Percentiles rank a stretch among this genome's conserved stretches.
Evolutionary conservation across 2,113 vertebrate species (phyloP).

Genomic region (Syrrhaptes paradoxus): DNA sequence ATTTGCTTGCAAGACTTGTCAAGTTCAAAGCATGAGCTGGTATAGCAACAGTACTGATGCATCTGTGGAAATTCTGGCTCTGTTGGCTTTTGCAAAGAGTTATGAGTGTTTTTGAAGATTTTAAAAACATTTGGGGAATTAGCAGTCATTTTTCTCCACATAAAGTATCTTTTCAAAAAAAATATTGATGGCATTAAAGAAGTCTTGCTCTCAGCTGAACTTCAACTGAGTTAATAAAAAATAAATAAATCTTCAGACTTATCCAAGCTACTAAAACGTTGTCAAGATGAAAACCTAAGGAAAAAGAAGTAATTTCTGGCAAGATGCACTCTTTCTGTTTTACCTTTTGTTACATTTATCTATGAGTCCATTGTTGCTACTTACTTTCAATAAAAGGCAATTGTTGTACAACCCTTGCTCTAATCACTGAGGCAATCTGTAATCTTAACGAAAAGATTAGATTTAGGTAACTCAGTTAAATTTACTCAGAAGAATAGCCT

Average conservation of each 20-base stretch:
- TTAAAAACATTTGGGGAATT: slow-evolving; percentile 2
- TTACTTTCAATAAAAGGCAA: background rate
- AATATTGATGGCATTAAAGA: background rate
- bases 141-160: background rate
- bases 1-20: background rate
- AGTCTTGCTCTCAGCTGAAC: background rate
- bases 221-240: background rate
- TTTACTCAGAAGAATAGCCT: background rate
- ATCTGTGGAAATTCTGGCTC: background rate
- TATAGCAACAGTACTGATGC: background rate
- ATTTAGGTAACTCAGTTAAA: background rate
- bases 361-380: background rate
- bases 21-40: background rate
- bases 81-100: background rate
- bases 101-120: background rate
- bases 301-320: background rate
- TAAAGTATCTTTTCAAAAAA: background rate
- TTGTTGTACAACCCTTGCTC: background rate
- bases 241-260: background rate
- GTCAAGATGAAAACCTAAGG: background rate
- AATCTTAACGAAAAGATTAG: background rate
- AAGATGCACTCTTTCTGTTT: background rate
- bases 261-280: background rate
- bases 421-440: background rate
- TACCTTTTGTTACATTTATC: background rate